Conservation (phyloP, 2,888 invertebrate genomes). For the Chesias legatella region DNA sequence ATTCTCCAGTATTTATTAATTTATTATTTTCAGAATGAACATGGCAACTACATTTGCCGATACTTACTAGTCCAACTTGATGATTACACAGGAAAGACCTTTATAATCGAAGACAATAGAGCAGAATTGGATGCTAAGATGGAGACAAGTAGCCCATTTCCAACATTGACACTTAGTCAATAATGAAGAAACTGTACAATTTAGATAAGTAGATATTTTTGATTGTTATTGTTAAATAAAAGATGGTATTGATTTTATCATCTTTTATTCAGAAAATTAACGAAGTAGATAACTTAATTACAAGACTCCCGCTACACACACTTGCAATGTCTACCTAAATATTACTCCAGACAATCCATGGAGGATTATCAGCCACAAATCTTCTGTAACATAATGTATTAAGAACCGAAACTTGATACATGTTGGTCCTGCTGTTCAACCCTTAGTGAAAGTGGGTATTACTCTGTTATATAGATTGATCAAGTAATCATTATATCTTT, state of each 20-base stretch:
- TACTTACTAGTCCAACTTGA: slow-evolving; percentile 92
- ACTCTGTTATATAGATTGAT: too few relatives aligned
- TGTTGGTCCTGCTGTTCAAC: too few relatives aligned
- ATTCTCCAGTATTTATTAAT: too few relatives aligned
- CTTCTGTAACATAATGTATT: too few relatives aligned
- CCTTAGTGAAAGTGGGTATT: too few relatives aligned
- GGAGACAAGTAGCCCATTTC: slow-evolving; percentile 44
- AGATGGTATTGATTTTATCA: slow-evolving; percentile 15
- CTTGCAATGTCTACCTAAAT: too few relatives aligned
- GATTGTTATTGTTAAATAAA: slow-evolving; percentile 36
- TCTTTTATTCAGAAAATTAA: slow-evolving; percentile 13
- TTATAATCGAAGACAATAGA: slow-evolving; percentile 90
- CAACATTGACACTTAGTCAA: slow-evolving; percentile 54
- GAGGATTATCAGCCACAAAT: too few relatives aligned
- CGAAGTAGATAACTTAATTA: too few relatives aligned
- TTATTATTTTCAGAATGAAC: slow-evolving; percentile 82
- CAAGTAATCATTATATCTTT: too few relatives aligned
- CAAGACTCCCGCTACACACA: too few relatives aligned
- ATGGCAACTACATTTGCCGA: slow-evolving; percentile 88
- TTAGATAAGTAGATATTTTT: slow-evolving; percentile 40
- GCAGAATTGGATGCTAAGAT: slow-evolving; percentile 55
- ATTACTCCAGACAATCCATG: too few relatives aligned
- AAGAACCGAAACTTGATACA: too few relatives aligned
- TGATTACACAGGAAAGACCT: slow-evolving; percentile 86
- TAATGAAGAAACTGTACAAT: slow-evolving; percentile 33